phyloP scores from a whole-genome alignment of 2,797 vertebrate species.

The Helarctos malayanus region DNA sequence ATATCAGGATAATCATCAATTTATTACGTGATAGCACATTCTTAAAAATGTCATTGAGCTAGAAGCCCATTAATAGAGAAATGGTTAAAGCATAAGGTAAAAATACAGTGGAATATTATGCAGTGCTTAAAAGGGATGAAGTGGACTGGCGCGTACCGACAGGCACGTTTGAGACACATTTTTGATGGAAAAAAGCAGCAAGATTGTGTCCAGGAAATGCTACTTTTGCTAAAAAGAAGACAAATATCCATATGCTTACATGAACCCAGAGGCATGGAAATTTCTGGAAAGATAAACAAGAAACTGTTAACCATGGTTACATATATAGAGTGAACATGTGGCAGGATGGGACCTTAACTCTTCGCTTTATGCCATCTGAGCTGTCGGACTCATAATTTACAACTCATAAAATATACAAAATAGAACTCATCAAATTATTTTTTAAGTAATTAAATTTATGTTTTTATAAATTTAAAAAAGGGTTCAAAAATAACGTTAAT shows the following conservation, averaged over 20 bases:
- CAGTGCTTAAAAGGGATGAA: constrained; percentile 6
- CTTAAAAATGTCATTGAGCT: background rate
- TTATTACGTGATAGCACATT: background rate
- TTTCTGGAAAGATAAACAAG: background rate
- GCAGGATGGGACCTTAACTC: background rate
- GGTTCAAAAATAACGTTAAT: background rate
- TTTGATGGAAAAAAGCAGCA: background rate
- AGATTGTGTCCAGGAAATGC: background rate
- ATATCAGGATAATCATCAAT: background rate
- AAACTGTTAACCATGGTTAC: background rate
- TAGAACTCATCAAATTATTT: background rate
- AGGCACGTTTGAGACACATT: background rate
- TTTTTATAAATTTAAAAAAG: background rate
- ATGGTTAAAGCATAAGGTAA: background rate
- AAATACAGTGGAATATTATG: constrained; percentile 15
- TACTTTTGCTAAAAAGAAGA: constrained; percentile 25
- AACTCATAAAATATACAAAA: background rate
- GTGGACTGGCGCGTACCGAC: background rate
- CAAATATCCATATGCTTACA: background rate
- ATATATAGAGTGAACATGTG: background rate
- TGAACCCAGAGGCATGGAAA: too few species aligned
- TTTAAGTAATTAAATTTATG: background rate
- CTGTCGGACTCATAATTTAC: background rate
- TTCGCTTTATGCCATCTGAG: background rate
- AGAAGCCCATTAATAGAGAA: background rate